Evolutionary conservation across 2,797 vertebrate genomes (phyloP).

Genomic region (Nannoperca obscura): DNA sequence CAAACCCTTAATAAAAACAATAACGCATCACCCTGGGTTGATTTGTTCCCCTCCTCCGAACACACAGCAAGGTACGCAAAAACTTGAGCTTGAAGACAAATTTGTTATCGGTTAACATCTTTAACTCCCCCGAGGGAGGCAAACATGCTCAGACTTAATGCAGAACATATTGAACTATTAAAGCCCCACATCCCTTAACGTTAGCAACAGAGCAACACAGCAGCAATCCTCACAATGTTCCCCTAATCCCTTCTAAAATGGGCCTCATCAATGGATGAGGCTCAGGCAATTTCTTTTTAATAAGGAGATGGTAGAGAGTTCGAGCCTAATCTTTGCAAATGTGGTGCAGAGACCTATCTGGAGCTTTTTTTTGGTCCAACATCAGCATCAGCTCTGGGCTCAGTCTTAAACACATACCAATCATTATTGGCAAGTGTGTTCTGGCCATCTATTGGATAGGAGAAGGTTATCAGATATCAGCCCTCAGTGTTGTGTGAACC

Average conservation of each 20-base stretch:
- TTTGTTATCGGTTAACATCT: conserved; percentile 42
- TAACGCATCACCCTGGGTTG: conserved; percentile 1
- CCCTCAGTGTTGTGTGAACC: conserved; percentile 60
- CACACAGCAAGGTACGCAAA: conserved; percentile 31
- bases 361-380: conserved; percentile 38
- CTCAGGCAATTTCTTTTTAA: conserved; percentile 37
- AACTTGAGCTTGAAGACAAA: conserved; percentile 40
- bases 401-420: conserved; percentile 77
- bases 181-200: conserved; percentile 46
- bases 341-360: conserved; percentile 35
- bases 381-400: conserved; percentile 60
- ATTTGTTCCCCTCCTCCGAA: conserved; percentile 26
- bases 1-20: conserved; percentile 40
- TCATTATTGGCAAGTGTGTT: conserved; percentile 84
- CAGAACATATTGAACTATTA: conserved; percentile 63
- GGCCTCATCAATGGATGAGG: conserved; percentile 51
- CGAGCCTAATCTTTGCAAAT: conserved; percentile 53
- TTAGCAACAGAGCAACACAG: conserved; percentile 48
- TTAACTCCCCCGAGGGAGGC: conserved; percentile 51
- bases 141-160: conserved; percentile 67
- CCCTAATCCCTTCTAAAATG: conserved; percentile 38
- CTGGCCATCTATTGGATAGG: conserved; percentile 76
- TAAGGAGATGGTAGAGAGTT: conserved; percentile 47
- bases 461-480: conserved; percentile 76
- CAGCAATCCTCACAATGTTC: conserved; percentile 44